Base-by-base conservation (phyloP, 2,797 vertebrate genomes). In the Peromyscus eremicus region DNA sequence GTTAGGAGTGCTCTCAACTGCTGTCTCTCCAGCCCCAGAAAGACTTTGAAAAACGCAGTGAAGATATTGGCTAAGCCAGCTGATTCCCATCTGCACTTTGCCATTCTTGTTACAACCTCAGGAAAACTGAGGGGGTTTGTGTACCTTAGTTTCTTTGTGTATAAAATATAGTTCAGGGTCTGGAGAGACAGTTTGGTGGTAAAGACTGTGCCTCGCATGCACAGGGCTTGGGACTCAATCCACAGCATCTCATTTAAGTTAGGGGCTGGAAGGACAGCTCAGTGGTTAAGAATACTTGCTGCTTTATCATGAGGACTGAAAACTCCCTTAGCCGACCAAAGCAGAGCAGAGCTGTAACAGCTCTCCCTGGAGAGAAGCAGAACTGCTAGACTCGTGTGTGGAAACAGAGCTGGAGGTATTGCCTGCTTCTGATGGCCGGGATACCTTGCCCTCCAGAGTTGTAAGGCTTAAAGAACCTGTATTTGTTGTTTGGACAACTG, bases 61-160 rank as follows among this genome's bases (percentile, higher is more conserved):
- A 80, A 46, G 23, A 43, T 37, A 73, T 27, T 4, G 21, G 46
- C 75, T 43, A 91, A 89, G 75, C 64, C 17, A 62, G 92, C 57
- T 87, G 75, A 87, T 40, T 93, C 37, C 43, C 43, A 76, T 32
- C 43, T 86, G 43, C 49, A 68, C 80, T 89, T 66, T 87, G 14
- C n/a, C 60, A 52, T 27, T 19, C 37, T 19, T 17, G 37, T 70
- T 75, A 37, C 11, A 89, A 70, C 25, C 57, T n/a, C 83, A 23
- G 85, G 76, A 34, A 87, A 57, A n/a, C 25, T 34, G 32, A 73
- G 52, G 21, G 46, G 37, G 43, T 83, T 34, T 43, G 43, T 49
- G 83, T 62, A 60, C 73, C 80, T 83, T 85, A 27, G 75, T 79
- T 94, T 91, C 92, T 60, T 93, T 70, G 46, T 9, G 10, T 70